phyloP scores from a whole-genome alignment of 2,888 invertebrate species.

The Sesia apiformis region DNA sequence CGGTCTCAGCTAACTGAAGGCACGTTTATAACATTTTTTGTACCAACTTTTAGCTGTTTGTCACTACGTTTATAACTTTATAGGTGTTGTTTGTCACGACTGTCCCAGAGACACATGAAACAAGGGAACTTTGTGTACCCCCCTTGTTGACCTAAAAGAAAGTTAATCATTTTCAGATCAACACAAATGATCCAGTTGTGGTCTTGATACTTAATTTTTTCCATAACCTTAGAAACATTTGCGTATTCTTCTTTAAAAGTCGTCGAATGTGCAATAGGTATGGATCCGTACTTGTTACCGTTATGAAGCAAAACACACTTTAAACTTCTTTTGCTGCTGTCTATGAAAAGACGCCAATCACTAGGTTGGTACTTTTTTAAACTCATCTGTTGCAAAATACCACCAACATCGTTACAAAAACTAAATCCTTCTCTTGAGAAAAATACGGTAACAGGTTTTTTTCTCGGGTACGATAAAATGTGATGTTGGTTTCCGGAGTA shows the following conservation, averaged over 20 bases:
- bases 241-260: too few relatives aligned
- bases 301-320: too few relatives aligned
- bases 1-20: conserved; percentile 5
- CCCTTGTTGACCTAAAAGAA: conserved; percentile 9
- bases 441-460: conserved; percentile 1
- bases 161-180: too few relatives aligned
- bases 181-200: too few relatives aligned
- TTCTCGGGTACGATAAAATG: conserved; percentile 4
- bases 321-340: too few relatives aligned
- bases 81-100: conserved; percentile 5
- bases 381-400: too few relatives aligned
- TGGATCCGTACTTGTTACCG: too few relatives aligned
- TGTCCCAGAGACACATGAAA: conserved; percentile 10
- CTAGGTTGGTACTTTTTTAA: too few relatives aligned
- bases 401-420: conserved; percentile 4
- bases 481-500: conserved; percentile 3
- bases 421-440: conserved; percentile 3
- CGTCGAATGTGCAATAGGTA: too few relatives aligned
- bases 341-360: too few relatives aligned
- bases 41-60: conserved; percentile 2
- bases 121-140: conserved; percentile 4
- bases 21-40: conserved; percentile 6
- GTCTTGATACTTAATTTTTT: too few relatives aligned
- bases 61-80: background rate
- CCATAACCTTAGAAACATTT: too few relatives aligned